Base-by-base conservation (phyloP, 2,797 vertebrate genomes). In the Setipinna tenuifilis region DNA sequence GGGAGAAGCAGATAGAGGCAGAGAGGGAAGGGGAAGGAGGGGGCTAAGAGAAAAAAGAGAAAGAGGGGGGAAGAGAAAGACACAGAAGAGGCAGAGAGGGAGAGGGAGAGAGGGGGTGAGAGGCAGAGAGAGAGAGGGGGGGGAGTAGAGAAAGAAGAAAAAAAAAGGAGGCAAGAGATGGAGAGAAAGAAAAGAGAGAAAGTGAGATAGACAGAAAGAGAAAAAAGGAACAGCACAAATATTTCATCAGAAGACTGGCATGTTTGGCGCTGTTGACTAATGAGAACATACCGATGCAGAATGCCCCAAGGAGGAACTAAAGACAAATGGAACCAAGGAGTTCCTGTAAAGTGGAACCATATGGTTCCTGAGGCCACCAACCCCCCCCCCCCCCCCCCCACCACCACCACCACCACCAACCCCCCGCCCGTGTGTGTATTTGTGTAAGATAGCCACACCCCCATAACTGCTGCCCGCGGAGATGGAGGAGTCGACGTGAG, bases 221-320 rank as follows among this genome's bases (percentile, higher is more conserved):
- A 87, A 83, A 86, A 82, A 87, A 86, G 50, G 84, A 82, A 65
- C 83, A 88, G 88, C 87, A 87, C 85, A 90, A 91, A 90, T 90
- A 90, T 90, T 90, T 90, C 87, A 90, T 89, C 90, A 90, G 44
- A 87, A 86, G 84, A 21, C 85, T 82, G 87, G 87, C 89, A 87
- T 87, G 89, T 90, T 90, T 86, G 75, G 84, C 82, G 87, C 85
- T 65, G 65, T 83, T 88, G 88, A 87, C 86, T 89, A 89, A 91
- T 90, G 84, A 85, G 31, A n/a, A 86, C 88, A 87, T 86, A 85
- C 85, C 83, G 85, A 54, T 87, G 78, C 50, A 88, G 88, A 83
- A 46, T 75, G 65, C 85, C 84, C 83, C 28, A 78, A 87, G 58
- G 83, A 89, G 85, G 28, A 75, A 83, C 58, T 85, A 65, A 88